Evolutionary conservation across 2,888 invertebrate species (phyloP).

Genomic region (Apoderus coryli): DNA sequence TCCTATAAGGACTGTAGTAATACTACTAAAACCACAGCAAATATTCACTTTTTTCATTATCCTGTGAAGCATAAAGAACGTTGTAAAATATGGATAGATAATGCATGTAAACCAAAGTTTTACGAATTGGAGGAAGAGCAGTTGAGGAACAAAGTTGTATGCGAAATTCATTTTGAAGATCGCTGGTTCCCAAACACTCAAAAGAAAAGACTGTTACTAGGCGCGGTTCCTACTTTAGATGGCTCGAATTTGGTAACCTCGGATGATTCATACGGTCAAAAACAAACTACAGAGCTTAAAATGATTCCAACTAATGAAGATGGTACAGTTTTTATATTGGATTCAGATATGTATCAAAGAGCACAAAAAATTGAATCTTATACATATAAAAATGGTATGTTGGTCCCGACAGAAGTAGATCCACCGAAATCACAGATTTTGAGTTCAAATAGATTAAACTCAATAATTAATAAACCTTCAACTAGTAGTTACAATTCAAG

Average conservation of each 20-base stretch:
- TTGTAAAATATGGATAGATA: slow-evolving; percentile 43
- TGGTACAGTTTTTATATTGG: slow-evolving; percentile 27
- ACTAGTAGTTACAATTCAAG: slow-evolving; percentile 12
- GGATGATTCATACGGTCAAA: slow-evolving; percentile 19
- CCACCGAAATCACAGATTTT: no score
- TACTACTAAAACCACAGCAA: slow-evolving; percentile 34
- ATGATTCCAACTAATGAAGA: slow-evolving; percentile 27
- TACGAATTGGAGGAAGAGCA: slow-evolving; percentile 41
- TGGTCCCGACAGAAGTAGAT: slow-evolving; percentile 24
- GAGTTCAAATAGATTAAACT: no score
- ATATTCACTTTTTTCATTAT: slow-evolving; percentile 44
- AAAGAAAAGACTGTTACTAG: slow-evolving; percentile 39
- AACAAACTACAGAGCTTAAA: slow-evolving; percentile 19
- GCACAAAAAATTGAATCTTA: slow-evolving; percentile 25
- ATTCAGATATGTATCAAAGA: slow-evolving; percentile 24
- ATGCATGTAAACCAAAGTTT: slow-evolving; percentile 38
- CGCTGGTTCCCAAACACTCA: slow-evolving; percentile 37
- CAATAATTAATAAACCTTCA: slow-evolving; percentile 12
- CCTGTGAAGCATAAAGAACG: slow-evolving; percentile 43
- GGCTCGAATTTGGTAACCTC: no score
- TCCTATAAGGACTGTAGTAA: slow-evolving; percentile 40
- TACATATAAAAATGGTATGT: slow-evolving; percentile 26
- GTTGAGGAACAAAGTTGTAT: slow-evolving; percentile 43
- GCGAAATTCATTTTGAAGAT: slow-evolving; percentile 43
- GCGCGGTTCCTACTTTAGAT: slow-evolving; percentile 40